phyloP scores from a whole-genome alignment of 1,140 invertebrate genomes.

The Batillaria attramentaria region DNA sequence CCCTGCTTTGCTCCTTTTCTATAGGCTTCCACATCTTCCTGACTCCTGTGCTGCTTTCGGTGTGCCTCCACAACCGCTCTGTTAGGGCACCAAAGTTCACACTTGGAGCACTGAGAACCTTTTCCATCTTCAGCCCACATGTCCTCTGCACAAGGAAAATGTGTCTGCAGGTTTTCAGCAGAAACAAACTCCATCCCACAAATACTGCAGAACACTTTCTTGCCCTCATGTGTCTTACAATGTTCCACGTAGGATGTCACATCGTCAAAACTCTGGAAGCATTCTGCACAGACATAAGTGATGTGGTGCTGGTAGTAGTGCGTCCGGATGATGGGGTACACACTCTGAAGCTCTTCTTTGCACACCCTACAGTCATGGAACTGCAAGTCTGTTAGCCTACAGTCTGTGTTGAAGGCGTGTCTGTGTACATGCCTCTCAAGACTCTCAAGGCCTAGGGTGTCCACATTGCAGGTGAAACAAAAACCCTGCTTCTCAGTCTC shows the following conservation, averaged over 20 bases:
- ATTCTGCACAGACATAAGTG: constrained; percentile 10
- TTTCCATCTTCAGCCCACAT: constrained; percentile 28
- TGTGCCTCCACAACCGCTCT: constrained; percentile 29
- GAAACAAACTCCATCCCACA: constrained; percentile 21
- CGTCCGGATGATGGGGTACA: neutral
- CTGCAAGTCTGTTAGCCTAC: neutral
- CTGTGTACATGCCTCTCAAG: constrained; percentile 25
- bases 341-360: constrained; percentile 21
- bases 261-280: constrained; percentile 14
- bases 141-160: constrained; percentile 22
- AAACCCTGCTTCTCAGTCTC: constrained; percentile 13
- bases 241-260: constrained; percentile 14
- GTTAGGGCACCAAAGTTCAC: constrained; percentile 28
- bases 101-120: constrained; percentile 11
- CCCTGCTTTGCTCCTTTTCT: constrained; percentile 20
- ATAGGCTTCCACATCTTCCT: constrained; percentile 29
- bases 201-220: constrained; percentile 16
- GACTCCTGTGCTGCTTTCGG: constrained; percentile 27
- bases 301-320: constrained; percentile 30
- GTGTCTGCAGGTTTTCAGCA: neutral
- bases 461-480: constrained; percentile 17
- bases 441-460: constrained; percentile 7
- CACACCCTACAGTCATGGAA: constrained; percentile 31
- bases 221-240: constrained; percentile 1
- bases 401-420: constrained; percentile 1